phyloP scores from a whole-genome alignment of 2,797 vertebrate genomes.

The Threskiornis aethiopicus region DNA sequence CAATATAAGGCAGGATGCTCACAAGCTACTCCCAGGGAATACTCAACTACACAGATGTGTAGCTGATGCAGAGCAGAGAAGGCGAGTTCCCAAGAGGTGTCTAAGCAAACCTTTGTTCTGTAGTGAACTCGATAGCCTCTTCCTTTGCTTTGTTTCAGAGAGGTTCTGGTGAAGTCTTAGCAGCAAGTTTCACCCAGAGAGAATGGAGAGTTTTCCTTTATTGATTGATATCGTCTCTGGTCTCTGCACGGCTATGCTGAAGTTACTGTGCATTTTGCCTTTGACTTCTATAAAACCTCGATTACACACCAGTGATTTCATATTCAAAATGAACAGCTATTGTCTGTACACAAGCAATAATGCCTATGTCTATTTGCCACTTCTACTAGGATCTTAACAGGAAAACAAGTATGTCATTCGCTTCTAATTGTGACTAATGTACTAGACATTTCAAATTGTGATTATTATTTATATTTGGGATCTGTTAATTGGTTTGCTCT shows the following conservation, averaged over 20 bases:
- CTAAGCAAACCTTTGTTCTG: neutral
- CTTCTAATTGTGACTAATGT: neutral
- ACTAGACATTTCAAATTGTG: neutral
- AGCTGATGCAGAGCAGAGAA: neutral
- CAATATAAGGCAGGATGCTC: neutral
- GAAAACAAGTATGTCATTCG: neutral
- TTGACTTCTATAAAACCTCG: neutral
- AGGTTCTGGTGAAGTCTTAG: neutral
- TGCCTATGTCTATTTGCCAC: neutral
- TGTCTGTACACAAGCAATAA: neutral
- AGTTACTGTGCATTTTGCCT: neutral
- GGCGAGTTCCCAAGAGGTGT: neutral
- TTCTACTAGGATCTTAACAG: neutral
- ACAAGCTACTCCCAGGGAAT: neutral
- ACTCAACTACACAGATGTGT: too few species aligned
- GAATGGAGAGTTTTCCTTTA: neutral
- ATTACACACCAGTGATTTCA: neutral
- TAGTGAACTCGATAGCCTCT: neutral
- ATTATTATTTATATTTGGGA: neutral
- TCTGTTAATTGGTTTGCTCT: neutral
- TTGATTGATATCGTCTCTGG: accelerated
- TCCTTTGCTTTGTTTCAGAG: neutral
- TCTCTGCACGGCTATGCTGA: neutral
- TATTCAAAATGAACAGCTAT: neutral
- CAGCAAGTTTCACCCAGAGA: neutral